Evolutionary conservation across 2,888 invertebrate genomes (phyloP).

Genomic region (Lycaena phlaeas): DNA sequence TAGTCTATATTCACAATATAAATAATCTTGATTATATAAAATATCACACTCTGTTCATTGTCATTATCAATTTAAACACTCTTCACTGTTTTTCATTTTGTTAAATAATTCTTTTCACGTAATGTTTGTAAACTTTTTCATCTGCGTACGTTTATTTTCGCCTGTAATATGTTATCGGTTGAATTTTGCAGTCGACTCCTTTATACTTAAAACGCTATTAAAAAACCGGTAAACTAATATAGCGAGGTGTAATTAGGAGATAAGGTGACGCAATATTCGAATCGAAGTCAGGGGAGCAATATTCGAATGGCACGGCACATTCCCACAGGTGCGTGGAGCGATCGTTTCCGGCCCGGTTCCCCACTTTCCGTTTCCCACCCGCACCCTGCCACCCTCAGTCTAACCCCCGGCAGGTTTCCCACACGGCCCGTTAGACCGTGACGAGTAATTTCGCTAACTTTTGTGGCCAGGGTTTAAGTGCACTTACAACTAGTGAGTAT

Average conservation of each 20-base stretch:
- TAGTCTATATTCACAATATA: conserved; percentile 23
- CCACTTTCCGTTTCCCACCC: conserved; percentile 36
- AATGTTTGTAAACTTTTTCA: conserved; percentile 42
- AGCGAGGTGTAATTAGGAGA: conserved; percentile 21
- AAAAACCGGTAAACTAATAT: conserved; percentile 2
- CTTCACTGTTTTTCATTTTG: conserved; percentile 72
- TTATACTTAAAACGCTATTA: conserved; percentile 7
- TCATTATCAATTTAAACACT: conserved; percentile 57
- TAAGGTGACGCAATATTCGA: conserved; percentile 31
- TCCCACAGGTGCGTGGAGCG: conserved; percentile 67
- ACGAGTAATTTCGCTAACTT: conserved; percentile 56
- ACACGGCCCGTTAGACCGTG: conserved; percentile 51
- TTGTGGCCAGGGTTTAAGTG: conserved; percentile 30
- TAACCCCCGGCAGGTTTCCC: conserved; percentile 57
- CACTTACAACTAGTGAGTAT: conserved; percentile 12
- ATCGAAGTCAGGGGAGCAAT: conserved; percentile 28
- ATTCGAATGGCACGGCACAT: conserved; percentile 50
- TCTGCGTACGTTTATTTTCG: conserved; percentile 29
- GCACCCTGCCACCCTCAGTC: conserved; percentile 29
- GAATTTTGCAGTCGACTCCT: conserved; percentile 35
- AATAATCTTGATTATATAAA: conserved; percentile 32
- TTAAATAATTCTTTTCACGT: conserved; percentile 42
- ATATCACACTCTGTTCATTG: conserved; percentile 55
- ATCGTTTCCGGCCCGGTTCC: conserved; percentile 60
- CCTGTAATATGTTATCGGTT: conserved; percentile 24